Base-by-base conservation (phyloP, 2,797 vertebrate genomes). In the Threskiornis aethiopicus region DNA sequence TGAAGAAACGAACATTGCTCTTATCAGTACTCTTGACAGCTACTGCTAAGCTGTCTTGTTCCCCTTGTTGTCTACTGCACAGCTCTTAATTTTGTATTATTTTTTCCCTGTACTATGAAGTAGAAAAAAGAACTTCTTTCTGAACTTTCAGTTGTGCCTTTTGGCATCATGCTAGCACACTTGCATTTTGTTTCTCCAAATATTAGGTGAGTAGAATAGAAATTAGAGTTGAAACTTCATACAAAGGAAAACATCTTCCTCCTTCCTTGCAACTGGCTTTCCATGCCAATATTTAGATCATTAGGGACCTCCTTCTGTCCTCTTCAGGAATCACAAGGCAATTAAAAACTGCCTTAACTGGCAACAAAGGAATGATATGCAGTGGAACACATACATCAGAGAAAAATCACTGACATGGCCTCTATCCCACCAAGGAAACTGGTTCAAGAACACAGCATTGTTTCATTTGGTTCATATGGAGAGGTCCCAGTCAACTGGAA, bases 21-120 rank as follows among this genome's bases (percentile, higher is more conserved):
- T 96, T 94, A 85, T 67, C 96, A 78, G 77, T 31, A 33, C 59
- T 28, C 59, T 46, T 75, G 85, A 29, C 96, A 94, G 94, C 35
- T 94, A 71, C 75, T 77, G 90, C 90, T 92, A 95, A 94, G 55
- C 39, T 59, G 29, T 18, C 79, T 80, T 46, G 39, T 77, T 93
- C 26, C 81, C 29, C 33, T 80, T 70, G 33, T 21, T 87, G 46
- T 85, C 85, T 58, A 35, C 33, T 76, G 41, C 19, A 35, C 49
- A 51, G 83, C 35, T 66, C 76, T 82, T 76, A 57, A 79, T 67
- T 49, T 84, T 70, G 20, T 37, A 73, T 67, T 69, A 15, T 77
- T 81, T 86, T 66, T 37, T 9, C 21, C 41, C 35, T 70, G 24
- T 44, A 21, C 33, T 69, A 42, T n/a, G 42, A 62, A 47, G 16